phyloP scores from a whole-genome alignment of 2,113 vertebrate genomes.

The Stegostoma tigrinum region DNA sequence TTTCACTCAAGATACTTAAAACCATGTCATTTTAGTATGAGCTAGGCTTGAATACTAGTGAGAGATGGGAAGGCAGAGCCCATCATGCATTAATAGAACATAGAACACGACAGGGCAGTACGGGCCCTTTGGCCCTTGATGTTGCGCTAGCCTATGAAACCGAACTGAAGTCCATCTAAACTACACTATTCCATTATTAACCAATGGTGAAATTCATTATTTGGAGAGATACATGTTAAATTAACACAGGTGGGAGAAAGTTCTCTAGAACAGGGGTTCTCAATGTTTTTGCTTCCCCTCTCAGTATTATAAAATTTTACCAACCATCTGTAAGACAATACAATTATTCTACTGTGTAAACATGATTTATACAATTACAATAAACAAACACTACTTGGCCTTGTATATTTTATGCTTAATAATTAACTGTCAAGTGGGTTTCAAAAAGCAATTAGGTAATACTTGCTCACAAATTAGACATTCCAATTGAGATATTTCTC shows the following conservation, averaged over 20 bases:
- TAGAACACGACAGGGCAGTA: too few species aligned
- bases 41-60: background rate
- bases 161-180: too few species aligned
- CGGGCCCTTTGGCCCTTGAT: too few species aligned
- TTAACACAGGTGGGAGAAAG: too few species aligned
- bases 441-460: background rate
- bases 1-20: background rate
- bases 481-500: background rate
- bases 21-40: background rate
- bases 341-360: background rate
- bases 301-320: background rate
- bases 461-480: background rate
- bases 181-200: too few species aligned
- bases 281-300: background rate
- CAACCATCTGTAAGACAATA: background rate
- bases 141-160: too few species aligned
- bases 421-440: background rate
- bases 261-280: background rate
- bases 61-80: background rate
- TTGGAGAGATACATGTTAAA: background rate
- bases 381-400: background rate
- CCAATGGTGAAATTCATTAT: background rate
- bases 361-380: background rate
- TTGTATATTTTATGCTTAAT: background rate
- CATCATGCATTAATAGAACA: too few species aligned